Evolutionary conservation across 2,888 invertebrate genomes (phyloP), one percentile per base, ranked within the genome.

Genomic region (Hypomecis punctinalis): DNA sequence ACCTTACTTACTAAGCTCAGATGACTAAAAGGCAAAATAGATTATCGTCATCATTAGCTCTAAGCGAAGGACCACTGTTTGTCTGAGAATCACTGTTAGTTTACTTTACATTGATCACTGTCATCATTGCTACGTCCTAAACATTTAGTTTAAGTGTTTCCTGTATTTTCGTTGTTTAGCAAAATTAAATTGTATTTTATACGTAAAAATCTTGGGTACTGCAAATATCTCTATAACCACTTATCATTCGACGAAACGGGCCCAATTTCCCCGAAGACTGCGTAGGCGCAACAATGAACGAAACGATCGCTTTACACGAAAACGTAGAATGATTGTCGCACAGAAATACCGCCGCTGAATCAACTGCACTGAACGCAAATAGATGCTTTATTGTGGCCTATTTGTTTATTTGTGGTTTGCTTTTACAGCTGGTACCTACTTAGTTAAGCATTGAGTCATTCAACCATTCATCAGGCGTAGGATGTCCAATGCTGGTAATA

Each of bases 221-320:
- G 56, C 3, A 11, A 13, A 13, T 0, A 37, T 33, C 5, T 49
- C 58, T 23, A 45, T 23, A 23, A 13, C 52, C 46, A n/a, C 47
- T 57, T 59, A 59, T 65, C 55, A 52, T 62, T 64, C 51, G 9
- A 33, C 46, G 56, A 62, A 54, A 39, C 55, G 46, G 23, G 40
- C 54, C 52, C 57, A 56, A 69, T 64, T 67, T 64, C 63, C 59
- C 49, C 46, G 60, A 60, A 60, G 46, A n/a, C 7, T 33, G 65
- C 65, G 65, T 66, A 48, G 65, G 65, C 53, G 57, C 65, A 45
- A 57, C 61, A 61, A 66, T 66, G 57, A 61, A 66, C 61, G 57
- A 49, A 61, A 66, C 13, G 40, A 57, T 53, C 47, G 42, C 53
- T 58, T 52, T 42, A 23, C 47, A 36, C 52, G 47, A 61, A 59